phyloP scores from a whole-genome alignment of 2,888 invertebrate species.

The Calameuta filiformis region DNA sequence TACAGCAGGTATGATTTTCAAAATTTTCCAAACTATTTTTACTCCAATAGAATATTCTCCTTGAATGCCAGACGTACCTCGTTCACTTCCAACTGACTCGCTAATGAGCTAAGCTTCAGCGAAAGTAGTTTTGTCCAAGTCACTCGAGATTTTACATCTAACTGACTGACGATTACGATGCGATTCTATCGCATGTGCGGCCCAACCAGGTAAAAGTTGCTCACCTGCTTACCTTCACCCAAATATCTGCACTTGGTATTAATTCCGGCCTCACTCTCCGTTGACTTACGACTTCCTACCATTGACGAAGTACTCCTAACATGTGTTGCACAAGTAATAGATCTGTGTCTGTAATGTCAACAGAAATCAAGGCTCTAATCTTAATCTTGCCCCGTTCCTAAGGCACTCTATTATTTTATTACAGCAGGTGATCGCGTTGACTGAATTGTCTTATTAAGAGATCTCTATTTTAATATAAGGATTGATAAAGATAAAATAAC shows the following conservation, averaged over 20 bases:
- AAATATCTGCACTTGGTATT: constrained; percentile 47
- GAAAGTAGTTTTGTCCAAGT: neutral
- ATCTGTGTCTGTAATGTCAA: neutral
- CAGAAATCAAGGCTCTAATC: neutral
- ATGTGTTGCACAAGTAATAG: neutral
- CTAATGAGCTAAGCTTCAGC: neutral
- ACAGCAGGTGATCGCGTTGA: neutral
- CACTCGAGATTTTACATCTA: neutral
- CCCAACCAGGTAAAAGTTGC: constrained; percentile 44
- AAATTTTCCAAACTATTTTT: neutral
- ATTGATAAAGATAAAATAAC: neutral
- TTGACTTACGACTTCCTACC: neutral
- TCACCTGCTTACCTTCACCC: constrained; percentile 53
- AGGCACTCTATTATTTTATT: neutral
- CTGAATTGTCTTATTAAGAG: neutral
- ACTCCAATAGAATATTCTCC: neutral
- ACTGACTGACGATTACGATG: neutral
- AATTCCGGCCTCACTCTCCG: constrained; percentile 19
- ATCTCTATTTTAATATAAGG: neutral
- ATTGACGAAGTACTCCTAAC: neutral
- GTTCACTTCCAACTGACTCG: neutral
- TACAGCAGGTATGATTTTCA: neutral
- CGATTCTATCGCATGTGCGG: neutral
- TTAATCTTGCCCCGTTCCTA: neutral
- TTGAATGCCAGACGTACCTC: neutral